phyloP scores from a whole-genome alignment of 1,140 invertebrate genomes.

The Stegodyphus mimosarum region DNA sequence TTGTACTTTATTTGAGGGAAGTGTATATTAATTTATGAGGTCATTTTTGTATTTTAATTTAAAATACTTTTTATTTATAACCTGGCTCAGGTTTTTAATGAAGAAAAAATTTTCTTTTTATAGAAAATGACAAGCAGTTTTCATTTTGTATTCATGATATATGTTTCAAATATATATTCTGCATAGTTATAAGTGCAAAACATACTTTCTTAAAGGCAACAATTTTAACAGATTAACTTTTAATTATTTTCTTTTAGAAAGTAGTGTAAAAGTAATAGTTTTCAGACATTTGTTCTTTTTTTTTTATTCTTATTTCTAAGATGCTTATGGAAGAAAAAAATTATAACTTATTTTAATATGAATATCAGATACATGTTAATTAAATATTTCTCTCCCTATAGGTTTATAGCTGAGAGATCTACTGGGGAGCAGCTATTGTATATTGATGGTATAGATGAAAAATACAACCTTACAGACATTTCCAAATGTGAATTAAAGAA shows the following conservation, averaged over 20 bases:
- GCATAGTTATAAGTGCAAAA: too few relatives aligned
- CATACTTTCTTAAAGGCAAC: too few relatives aligned
- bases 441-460: constrained; percentile 70
- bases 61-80: background rate
- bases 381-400: constrained; percentile 61
- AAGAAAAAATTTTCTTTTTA: too few relatives aligned
- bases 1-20: background rate
- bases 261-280: too few relatives aligned
- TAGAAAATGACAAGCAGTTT: too few relatives aligned
- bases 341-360: too few relatives aligned
- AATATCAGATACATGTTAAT: background rate
- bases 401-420: constrained; percentile 70
- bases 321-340: too few relatives aligned
- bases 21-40: background rate
- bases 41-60: background rate
- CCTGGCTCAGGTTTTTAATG: too few relatives aligned
- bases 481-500: background rate
- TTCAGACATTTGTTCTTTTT: background rate
- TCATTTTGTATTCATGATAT: too few relatives aligned
- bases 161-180: too few relatives aligned
- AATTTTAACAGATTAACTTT: too few relatives aligned
- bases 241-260: too few relatives aligned
- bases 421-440: constrained; percentile 67
- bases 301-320: background rate
- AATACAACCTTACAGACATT: constrained; percentile 65